These are phyloP conservation scores for Pycnomerus fuliginosus DNA, from an alignment of 2,888 invertebrate species.

Conservation along the genomic window DNA sequence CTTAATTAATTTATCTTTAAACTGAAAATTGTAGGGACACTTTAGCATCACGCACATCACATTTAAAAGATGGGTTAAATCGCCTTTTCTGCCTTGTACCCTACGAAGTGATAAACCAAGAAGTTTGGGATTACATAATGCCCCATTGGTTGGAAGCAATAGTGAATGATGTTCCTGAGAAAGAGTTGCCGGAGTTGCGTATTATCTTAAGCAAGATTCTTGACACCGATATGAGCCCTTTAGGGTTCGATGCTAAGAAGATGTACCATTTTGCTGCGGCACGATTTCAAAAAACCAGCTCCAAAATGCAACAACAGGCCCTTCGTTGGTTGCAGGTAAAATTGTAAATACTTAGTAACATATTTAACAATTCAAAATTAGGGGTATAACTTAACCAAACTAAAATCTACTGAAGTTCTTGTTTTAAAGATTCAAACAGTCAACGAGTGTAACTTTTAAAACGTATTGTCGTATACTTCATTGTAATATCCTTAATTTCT, in stretches of 20 bases:
- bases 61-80: conserved; percentile 92
- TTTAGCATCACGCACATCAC: conserved; percentile 81
- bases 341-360: no score
- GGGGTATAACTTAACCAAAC: no score
- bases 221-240: conserved; percentile 93
- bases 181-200: conserved; percentile 81
- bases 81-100: conserved; percentile 94
- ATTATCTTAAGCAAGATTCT: conserved; percentile 88
- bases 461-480: no score
- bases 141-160: conserved; percentile 99
- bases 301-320: conserved; percentile 84
- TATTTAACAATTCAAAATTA: no score
- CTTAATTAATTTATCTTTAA: no score
- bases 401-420: no score
- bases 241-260: conserved; percentile 91
- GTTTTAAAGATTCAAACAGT: no score
- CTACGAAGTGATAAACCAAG: conserved; percentile 94
- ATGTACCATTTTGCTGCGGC: conserved; percentile 93
- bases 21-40: conserved; percentile 64
- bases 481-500: no score
- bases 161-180: conserved; percentile 86
- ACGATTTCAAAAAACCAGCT: conserved; percentile 76
- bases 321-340: conserved; percentile 81
- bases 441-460: no score
- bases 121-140: conserved; percentile 98